These are phyloP conservation scores for Leptestheria dahalacensis DNA, from an alignment of 1,140 invertebrate species.

Conservation along the genomic window DNA sequence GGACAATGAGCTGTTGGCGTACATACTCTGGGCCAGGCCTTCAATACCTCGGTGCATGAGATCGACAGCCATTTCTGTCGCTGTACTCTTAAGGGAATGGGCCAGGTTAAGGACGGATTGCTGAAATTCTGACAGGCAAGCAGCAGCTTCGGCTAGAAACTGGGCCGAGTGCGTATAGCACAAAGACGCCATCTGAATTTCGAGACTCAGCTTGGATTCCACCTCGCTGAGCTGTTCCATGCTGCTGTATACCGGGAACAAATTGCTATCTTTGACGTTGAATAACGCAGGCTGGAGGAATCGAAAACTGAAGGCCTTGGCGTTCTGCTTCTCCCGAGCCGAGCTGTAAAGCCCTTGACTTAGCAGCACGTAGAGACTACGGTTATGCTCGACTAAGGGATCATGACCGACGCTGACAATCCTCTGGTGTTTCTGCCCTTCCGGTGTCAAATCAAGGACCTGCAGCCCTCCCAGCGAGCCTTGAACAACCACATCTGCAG, in stretches of 20 bases:
- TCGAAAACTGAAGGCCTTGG: conserved; percentile 24
- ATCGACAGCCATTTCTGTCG: conserved; percentile 83
- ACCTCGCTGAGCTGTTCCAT: background rate
- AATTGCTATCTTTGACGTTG: background rate
- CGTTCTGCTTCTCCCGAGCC: conserved; percentile 20
- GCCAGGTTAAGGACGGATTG: conserved; percentile 56
- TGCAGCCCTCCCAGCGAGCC: conserved; percentile 83
- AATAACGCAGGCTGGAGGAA: conserved; percentile 17
- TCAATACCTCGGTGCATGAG: conserved; percentile 45
- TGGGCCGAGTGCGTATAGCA: conserved; percentile 83
- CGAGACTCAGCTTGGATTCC: conserved; percentile 34
- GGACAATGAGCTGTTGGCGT: conserved; percentile 37
- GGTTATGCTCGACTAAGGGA: conserved; percentile 32
- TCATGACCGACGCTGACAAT: conserved; percentile 73
- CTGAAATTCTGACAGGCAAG: conserved; percentile 59
- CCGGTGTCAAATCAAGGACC: conserved; percentile 68
- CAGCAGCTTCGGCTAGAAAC: conserved; percentile 63
- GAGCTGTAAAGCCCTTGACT: conserved; percentile 18
- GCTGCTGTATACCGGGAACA: conserved; percentile 13
- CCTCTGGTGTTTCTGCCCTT: conserved; percentile 62
- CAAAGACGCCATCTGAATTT: conserved; percentile 71
- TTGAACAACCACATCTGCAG: conserved; percentile 42
- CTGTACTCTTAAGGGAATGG: conserved; percentile 68
- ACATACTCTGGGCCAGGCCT: conserved; percentile 34
- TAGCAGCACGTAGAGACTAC: conserved; percentile 22